These are phyloP conservation scores for Dasyprocta punctata DNA, from an alignment of 2,113 vertebrate genomes.

Conservation along the genomic window DNA sequence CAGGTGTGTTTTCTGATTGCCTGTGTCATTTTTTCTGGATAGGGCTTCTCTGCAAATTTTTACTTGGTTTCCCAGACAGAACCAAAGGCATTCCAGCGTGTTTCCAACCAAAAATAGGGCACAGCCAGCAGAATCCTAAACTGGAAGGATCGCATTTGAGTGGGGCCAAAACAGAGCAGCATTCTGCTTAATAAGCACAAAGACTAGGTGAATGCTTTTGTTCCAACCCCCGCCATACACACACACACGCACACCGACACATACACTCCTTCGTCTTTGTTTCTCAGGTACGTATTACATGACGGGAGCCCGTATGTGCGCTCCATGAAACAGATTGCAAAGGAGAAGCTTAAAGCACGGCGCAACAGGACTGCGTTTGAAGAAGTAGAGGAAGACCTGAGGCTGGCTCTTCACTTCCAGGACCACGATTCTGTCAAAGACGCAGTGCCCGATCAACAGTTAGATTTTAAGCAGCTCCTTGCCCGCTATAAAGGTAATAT, in stretches of 20 bases:
- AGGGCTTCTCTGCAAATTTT: background rate
- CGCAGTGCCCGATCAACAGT: constrained; percentile 93
- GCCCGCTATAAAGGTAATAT: constrained; percentile 91
- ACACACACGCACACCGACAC: too few species aligned
- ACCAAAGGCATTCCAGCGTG: constrained; percentile 3
- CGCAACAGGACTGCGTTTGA: constrained; percentile 87
- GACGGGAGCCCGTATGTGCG: constrained; percentile 93
- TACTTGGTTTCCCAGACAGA: background rate
- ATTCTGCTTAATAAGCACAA: background rate
- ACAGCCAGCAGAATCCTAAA: background rate
- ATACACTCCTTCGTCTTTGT: background rate
- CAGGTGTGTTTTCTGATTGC: background rate
- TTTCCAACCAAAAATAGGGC: background rate
- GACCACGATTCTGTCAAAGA: constrained; percentile 89
- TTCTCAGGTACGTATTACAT: constrained; percentile 93
- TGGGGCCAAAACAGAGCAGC: background rate
- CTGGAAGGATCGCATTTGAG: background rate
- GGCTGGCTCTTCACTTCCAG: constrained; percentile 87
- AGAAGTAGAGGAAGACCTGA: constrained; percentile 91
- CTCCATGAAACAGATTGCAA: constrained; percentile 87
- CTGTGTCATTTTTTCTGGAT: background rate
- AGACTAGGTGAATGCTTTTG: background rate
- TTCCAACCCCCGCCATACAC: background rate
- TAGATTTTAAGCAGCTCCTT: constrained; percentile 93
- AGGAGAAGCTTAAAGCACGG: constrained; percentile 83